Evolutionary conservation across 2,797 vertebrate species (phyloP).

Genomic region (Gadopsis marmoratus): DNA sequence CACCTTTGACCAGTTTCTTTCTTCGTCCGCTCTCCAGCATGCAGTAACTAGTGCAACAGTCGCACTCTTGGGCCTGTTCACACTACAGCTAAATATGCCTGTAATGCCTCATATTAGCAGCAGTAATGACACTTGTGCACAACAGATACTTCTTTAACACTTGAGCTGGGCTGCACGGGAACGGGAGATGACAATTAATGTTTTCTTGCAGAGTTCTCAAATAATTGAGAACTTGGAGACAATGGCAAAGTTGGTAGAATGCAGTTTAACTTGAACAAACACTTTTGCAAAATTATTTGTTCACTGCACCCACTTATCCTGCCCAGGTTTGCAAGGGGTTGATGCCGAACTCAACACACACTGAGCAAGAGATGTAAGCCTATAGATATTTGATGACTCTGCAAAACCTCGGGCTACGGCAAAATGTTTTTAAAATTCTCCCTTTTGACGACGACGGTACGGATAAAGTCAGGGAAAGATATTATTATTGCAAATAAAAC

Average conservation of each 20-base stretch:
- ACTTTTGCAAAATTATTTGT: neutral
- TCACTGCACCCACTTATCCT: neutral
- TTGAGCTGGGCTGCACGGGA: neutral
- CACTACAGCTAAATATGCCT: neutral
- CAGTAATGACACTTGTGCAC: neutral
- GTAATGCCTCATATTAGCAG: neutral
- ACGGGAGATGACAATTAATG: no score
- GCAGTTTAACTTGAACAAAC: neutral
- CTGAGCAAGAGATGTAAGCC: neutral
- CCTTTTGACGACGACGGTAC: neutral
- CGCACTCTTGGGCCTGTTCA: neutral
- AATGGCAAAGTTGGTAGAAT: neutral
- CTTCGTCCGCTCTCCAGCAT: neutral
- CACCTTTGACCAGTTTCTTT: constrained; percentile 7
- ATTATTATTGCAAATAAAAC: neutral
- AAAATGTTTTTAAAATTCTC: neutral
- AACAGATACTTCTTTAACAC: neutral
- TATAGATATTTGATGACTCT: neutral
- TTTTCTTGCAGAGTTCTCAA: neutral
- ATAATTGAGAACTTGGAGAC: neutral
- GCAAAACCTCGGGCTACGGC: neutral
- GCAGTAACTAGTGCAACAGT: neutral
- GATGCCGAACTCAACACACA: neutral
- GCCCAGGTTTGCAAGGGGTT: no score
- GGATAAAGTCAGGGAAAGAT: neutral